Base-by-base conservation (phyloP, 2,797 vertebrate species). In the Clamator glandarius region DNA sequence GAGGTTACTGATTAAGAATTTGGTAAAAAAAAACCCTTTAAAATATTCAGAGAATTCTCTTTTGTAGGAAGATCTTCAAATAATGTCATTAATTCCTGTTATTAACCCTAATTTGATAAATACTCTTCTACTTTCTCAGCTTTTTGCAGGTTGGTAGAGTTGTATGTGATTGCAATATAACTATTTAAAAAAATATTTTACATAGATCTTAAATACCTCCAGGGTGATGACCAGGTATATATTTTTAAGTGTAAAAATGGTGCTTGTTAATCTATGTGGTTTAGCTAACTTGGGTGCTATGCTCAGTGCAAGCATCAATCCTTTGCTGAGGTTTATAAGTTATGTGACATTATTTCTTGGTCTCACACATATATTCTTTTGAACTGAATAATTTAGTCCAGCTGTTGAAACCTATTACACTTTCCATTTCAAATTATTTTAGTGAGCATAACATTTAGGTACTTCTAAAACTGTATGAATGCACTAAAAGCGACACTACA, bases 331-430 rank as follows among this genome's bases (percentile, higher is more conserved):
- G 5, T 36, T 9, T 54, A 62, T 72, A 68, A 90, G 57, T 36
- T 85, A 29, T 14, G 11, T 17, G 62, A 82, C 20, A 25, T 67
- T 78, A 85, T 85, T 92, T 92, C 36, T 92, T 3, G 3, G n/a
- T 70, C 61, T 90, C 36, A 46, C 28, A 58, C 1, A 5, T 39
- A 24, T 19, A 58, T 58, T 69, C 48, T 73, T 91, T 81, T 55
- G 68, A 94, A 89, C 44, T 85, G 62, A 87, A 86, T 92, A 66
- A 93, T 91, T 95, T 68, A 94, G 58, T 75, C 51, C n/a, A 76
- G 25, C 26, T 42, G 11, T 69, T 84, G 58, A 84, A 77, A 20
- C 17, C 24, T 84, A n/a, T 89, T 92, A 81, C 62, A 46, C 26
- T 89, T 77, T 68, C 46, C 35, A 73, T 52, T 92, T 85, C 23